Base-by-base conservation (phyloP, 2,888 invertebrate genomes). In the Kryphioiulus occultus region DNA sequence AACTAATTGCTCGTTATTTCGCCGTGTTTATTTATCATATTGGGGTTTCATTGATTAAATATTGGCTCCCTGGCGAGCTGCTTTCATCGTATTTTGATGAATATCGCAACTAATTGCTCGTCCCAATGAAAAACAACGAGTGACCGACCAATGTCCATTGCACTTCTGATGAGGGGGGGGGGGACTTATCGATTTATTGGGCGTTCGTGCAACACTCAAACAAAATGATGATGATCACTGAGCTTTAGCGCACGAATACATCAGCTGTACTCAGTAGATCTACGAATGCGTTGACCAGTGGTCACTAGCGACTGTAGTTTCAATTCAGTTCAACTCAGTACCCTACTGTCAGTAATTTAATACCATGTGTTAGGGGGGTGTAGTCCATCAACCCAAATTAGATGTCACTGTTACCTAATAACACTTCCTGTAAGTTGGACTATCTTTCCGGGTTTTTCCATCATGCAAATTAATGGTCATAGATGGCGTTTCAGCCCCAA, bases 1-100 rank as follows among this genome's bases (percentile, higher is more conserved):
- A 78, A 78, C 78, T 78, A 78, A 78, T 78, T 78, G 78, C 78
- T 78, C 78, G 78, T 78, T 78, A 78, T 78, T 78, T 78, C 78
- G 30, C 78, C 10, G 15, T 78, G 78, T 78, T 78, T 78, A 78
- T 78, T 78, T 78, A 78, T 78, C 78, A 78, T 78, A 78, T 78
- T 78, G 78, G 78, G 78, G 78, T 78, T 78, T 78, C 78, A 30
- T 78, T 78, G 78, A 78, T 78, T 78, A 78, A 78, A 78, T 78
- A 78, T 78, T 78, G 78, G 78, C 78, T 78, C 78, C 78, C 78
- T 78, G 78, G 78, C 30, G 78, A 78, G 78, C 78, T 78, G 78
- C 78, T 30, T 30, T 78, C 78, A 78, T 78, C 78, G 78, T 30
- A 78, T 78, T 78, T 78, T 78, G 78, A 78, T 78, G 78, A 78